Percentiles rank a stretch among this genome's conserved stretches.
These are phyloP conservation scores for Tupaia chinensis DNA, from an alignment of 2,113 vertebrate genomes.

Conservation along the genomic window DNA sequence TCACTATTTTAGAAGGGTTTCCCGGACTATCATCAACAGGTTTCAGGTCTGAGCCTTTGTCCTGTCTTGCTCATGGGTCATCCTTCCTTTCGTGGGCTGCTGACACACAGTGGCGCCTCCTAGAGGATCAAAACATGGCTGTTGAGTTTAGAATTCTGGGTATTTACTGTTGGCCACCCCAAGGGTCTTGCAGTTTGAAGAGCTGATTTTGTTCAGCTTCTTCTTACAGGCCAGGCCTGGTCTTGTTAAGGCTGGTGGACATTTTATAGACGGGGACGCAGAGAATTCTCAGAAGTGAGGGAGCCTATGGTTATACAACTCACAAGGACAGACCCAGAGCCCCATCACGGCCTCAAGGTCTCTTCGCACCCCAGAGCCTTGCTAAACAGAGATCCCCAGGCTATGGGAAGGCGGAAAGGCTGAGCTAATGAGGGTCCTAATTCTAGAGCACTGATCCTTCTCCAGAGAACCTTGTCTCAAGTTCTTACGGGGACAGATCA, in stretches of 20 bases:
- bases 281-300: background rate
- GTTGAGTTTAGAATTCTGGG: background rate
- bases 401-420: background rate
- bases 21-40: too few relatives aligned
- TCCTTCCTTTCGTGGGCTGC: background rate
- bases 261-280: background rate
- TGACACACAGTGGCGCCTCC: rapidly evolving
- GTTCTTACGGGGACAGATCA: background rate
- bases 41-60: background rate
- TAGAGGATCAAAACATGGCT: rapidly evolving
- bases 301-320: rapidly evolving
- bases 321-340: background rate
- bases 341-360: rapidly evolving
- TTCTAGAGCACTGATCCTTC: background rate
- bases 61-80: rapidly evolving
- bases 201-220: background rate
- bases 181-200: background rate
- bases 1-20: background rate
- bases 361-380: background rate
- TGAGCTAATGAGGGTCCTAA: background rate
- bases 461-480: background rate
- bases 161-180: background rate
- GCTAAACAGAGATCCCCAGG: background rate
- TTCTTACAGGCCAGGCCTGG: background rate
- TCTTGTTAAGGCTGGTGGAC: background rate